Base-by-base conservation (phyloP, 2,113 vertebrate species). In the Crotalus viridis region DNA sequence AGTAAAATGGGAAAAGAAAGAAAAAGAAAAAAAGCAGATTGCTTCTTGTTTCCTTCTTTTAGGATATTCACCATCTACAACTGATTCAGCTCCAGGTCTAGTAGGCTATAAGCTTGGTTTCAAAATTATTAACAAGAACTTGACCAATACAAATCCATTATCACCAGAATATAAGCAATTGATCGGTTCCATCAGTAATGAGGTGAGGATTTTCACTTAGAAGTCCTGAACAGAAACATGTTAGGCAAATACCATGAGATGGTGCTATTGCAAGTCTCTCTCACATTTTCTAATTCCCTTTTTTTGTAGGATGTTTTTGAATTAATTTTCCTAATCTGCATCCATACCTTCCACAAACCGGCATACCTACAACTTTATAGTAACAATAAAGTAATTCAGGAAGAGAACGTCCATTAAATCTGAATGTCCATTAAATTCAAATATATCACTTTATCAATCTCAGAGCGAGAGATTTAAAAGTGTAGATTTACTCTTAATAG, bases 101-200 rank as follows among this genome's bases (percentile, higher is more conserved):
- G 0, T 17, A 0, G 94, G 96, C 54, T 98, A 97, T 93, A 96
- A 95, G 17, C 9, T 98, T n/a, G 91, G 87, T 59, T 98, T 98
- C 69, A 97, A 28, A 59, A 97, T 98, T 92, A 6, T 97, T 94
- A 98, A 96, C 93, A 92, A 95, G 95, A 97, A 97, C 6, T 88
- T 98, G 52, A 97, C 93, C 69, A 95, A 94, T 43, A 5, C 94
- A n/a, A 96, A 97, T 39, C 24, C 95, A 5, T 91, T 91, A 1
- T 97, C 97, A 90, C 56, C 91, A 15, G 96, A 97, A 81, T 97
- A 96, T 88, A 61, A n/a, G 12, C 22, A 94, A 48, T 90, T 97
- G 46, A 52, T 90, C 85, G 89, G 94, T 92, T 95, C 94, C 91
- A 96, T 98, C 61, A 89, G 88, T 12, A 69, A 95, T 33, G 96